Base-by-base conservation (phyloP, 2,888 invertebrate genomes). In the Leptopilina syphax region DNA sequence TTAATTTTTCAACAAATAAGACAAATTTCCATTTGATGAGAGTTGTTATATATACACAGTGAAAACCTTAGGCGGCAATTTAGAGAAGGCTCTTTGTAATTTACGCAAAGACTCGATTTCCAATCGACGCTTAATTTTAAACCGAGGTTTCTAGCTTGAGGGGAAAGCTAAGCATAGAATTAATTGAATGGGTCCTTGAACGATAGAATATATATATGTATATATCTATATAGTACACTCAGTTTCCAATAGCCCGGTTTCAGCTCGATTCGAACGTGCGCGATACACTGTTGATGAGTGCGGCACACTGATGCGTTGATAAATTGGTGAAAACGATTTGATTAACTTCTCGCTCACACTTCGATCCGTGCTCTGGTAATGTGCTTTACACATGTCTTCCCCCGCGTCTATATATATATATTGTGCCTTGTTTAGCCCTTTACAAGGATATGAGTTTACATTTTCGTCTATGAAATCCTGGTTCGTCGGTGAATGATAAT, bases 241-340 rank as follows among this genome's bases (percentile, higher is more conserved):
- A 73, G 70, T 81, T 81, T 80, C 70, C 80, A 65, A 77, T 18
- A 50, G 70, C 77, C 50, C 12, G 50, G 80, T 78, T 78, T 80
- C 80, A 27, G 27, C 57, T 63, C 76, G 68, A 73, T 47, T 70
- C 50, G 57, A 50, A 63, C 34, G 18, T 60, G 41, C 65, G 80
- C 67, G 44, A 67, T 66, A 54, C 79, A 18, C 77, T 44, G 50
- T 44, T 57, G 68, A 78, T 34, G 41, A 65, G 76, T 66, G 77
- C 50, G 80, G 77, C 82, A 60, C 65, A 50, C 57, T 66, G 76
- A 24, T 78, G 76, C 77, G 67, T 82, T 86, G 87, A 88, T 88
- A 86, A 88, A 87, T 88, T 83, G 88, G 78, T 84, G 86, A 86
- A 85, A 87, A 86, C 86, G 86, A 86, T 87, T 88, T 87, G 88